phyloP scores from a whole-genome alignment of 30 jellyfish, hydroid and myxozoan species.

The Phacellophora camtschatica region DNA sequence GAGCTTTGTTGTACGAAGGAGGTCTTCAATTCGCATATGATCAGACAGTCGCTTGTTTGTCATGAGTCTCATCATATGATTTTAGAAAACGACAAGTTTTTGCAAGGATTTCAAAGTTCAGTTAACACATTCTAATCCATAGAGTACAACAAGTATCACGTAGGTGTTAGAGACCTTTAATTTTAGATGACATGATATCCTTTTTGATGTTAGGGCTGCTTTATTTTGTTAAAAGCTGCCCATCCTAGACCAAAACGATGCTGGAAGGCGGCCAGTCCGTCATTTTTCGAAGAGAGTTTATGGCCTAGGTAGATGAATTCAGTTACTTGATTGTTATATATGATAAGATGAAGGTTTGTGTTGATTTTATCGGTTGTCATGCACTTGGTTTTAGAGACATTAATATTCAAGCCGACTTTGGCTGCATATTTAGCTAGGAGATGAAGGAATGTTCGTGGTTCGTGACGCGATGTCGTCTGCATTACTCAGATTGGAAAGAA shows the following conservation, averaged over 20 bases:
- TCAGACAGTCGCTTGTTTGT: constrained; percentile 4
- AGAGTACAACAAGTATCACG: constrained; percentile 17
- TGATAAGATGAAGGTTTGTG: constrained; percentile 25
- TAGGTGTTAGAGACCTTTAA: constrained; percentile 2
- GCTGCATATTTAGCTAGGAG: constrained; percentile 21
- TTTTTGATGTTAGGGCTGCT: constrained; percentile 28
- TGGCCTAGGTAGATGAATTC: constrained; percentile 15
- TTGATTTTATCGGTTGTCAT: constrained; percentile 41
- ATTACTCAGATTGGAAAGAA: neutral
- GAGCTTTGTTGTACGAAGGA: constrained; percentile 29
- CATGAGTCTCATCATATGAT: too few species aligned
- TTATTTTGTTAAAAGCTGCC: constrained; percentile 6
- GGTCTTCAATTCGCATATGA: constrained; percentile 25
- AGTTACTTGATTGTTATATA: constrained; percentile 17
- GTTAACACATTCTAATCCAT: constrained; percentile 24
- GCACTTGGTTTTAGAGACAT: constrained; percentile 40
- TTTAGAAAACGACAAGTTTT: neutral
- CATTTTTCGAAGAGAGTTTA: neutral
- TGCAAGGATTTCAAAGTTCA: neutral
- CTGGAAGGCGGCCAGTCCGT: constrained; percentile 26
- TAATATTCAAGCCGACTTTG: constrained; percentile 1
- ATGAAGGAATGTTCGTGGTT: neutral
- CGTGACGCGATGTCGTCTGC: constrained; percentile 13
- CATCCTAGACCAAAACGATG: constrained; percentile 16
- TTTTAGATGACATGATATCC: constrained; percentile 9